Base-by-base conservation (phyloP, 2,888 invertebrate genomes). In the Pecten maximus region DNA sequence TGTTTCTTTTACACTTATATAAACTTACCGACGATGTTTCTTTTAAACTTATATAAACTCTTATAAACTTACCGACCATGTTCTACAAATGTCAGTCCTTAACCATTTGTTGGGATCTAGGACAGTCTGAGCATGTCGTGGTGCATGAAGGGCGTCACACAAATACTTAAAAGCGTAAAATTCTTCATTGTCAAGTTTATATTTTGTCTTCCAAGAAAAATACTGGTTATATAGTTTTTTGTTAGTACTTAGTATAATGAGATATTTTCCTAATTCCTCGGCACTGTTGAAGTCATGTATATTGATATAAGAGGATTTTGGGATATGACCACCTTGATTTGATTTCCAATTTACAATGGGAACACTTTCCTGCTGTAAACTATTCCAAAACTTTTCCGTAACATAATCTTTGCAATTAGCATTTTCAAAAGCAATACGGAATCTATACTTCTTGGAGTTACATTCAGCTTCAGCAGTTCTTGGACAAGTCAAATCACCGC, bases 321-420 rank as follows among this genome's bases (percentile, higher is more conserved):
- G 90, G 23, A 88, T 90, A 12, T 44, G 6, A 10, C 12, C 12
- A 16, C 40, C 40, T 28, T 88, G 90, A 6, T 86, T 19, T 10
- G n/a, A 44, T 39, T 88, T 90, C 92, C 93, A 92, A 89, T 92
- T 92, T 6, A 92, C 92, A 2, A 93, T 91, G n/a, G 93, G 93
- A 44, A 93, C 91, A 40, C 90, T 91, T 15, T 91, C 91, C n/a
- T 90, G 40, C 0, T 23, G 35, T 39, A 93, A 74, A 86, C 91
- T 28, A 35, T 89, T 50, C 93, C 93, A 93, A 39, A 92, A 93
- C 87, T 93, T 93, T 90, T 93, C 93, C 6, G 92, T 92, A 3
- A 93, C 88, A 88, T 93, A 93, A 88, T 91, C 92, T 88, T 60
- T 91, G 40, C 93, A 93, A 35, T 90, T 87, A 40, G 88, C 88